Percentiles rank a stretch among this genome's conserved stretches.
phyloP scores from a whole-genome alignment of 2,888 invertebrate genomes.

The Noctua janthe region DNA sequence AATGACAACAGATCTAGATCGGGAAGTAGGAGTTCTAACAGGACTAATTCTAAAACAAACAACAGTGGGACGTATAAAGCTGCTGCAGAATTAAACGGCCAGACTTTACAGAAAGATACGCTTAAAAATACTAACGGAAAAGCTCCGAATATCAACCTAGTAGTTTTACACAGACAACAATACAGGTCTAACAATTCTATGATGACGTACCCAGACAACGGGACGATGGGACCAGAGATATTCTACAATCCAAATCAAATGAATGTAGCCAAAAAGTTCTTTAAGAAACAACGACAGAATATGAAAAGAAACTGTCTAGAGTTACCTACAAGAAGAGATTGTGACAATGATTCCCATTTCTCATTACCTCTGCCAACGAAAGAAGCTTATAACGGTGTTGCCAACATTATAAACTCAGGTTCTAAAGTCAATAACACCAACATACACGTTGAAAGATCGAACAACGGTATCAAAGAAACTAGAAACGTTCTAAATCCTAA shows the following conservation, averaged over 20 bases:
- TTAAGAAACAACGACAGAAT: slow-evolving; percentile 95
- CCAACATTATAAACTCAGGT: slow-evolving; percentile 92
- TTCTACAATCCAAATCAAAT: slow-evolving; percentile 98
- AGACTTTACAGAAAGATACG: slow-evolving; percentile 84
- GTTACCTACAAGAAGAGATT: slow-evolving; percentile 91
- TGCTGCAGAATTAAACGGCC: slow-evolving; percentile 91
- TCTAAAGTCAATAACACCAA: slow-evolving; percentile 96
- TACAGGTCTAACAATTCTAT: slow-evolving; percentile 93
- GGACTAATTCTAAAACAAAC: slow-evolving; percentile 92
- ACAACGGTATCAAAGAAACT: slow-evolving; percentile 90
- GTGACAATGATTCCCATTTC: slow-evolving; percentile 88
- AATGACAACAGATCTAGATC: slow-evolving; percentile 91
- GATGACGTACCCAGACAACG: slow-evolving; percentile 91
- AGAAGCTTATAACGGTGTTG: slow-evolving; percentile 88
- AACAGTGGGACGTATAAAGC: slow-evolving; percentile 92
- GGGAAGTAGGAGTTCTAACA: slow-evolving; percentile 92
- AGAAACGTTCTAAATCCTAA: slow-evolving; percentile 91
- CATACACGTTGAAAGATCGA: slow-evolving; percentile 92
- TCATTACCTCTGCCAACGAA: slow-evolving; percentile 88
- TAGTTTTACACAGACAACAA: slow-evolving; percentile 93
- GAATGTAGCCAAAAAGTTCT: slow-evolving; percentile 97
- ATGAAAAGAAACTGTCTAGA: slow-evolving; percentile 94
- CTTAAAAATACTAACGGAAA: slow-evolving; percentile 86
- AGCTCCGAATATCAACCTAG: slow-evolving; percentile 92
- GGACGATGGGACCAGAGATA: slow-evolving; percentile 92